A percentile compares a stretch with the other conserved stretches of the same genome.
These are phyloP conservation scores for Polietes domitor DNA, from an alignment of 2,888 invertebrate species.

Conservation along the genomic window DNA sequence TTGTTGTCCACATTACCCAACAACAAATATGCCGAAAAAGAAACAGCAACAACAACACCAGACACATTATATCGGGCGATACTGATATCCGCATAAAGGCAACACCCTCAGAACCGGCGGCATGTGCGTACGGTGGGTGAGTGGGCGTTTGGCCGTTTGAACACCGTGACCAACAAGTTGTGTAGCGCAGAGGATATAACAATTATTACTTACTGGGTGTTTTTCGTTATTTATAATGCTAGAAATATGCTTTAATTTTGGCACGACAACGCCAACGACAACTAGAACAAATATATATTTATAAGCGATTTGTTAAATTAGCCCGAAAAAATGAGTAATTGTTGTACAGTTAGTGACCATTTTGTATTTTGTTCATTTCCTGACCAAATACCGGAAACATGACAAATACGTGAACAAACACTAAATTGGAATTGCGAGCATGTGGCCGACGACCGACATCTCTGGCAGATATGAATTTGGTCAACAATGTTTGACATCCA, in stretches of 20 bases:
- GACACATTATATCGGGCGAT: slow-evolving; percentile 33
- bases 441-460: too few relatives aligned
- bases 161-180: slow-evolving; percentile 50
- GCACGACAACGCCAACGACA: neutral
- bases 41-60: too few relatives aligned
- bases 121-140: neutral
- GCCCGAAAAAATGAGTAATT: slow-evolving; percentile 59
- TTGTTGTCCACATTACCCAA: neutral
- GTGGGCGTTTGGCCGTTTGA: neutral
- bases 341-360: slow-evolving; percentile 37
- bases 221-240: slow-evolving; percentile 61
- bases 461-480: neutral
- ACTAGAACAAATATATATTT: slow-evolving; percentile 29
- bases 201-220: too few relatives aligned
- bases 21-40: neutral
- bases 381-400: neutral
- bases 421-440: slow-evolving; percentile 17
- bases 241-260: slow-evolving; percentile 62
- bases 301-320: slow-evolving; percentile 65
- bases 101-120: neutral
- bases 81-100: slow-evolving; percentile 33
- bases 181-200: slow-evolving; percentile 49
- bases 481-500: neutral
- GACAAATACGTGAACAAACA: slow-evolving; percentile 6
- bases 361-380: slow-evolving; percentile 29